A percentile compares a stretch with the other conserved stretches of the same genome.
Conservation (phyloP, 2,797 vertebrate species). For the Mus minutoides region DNA sequence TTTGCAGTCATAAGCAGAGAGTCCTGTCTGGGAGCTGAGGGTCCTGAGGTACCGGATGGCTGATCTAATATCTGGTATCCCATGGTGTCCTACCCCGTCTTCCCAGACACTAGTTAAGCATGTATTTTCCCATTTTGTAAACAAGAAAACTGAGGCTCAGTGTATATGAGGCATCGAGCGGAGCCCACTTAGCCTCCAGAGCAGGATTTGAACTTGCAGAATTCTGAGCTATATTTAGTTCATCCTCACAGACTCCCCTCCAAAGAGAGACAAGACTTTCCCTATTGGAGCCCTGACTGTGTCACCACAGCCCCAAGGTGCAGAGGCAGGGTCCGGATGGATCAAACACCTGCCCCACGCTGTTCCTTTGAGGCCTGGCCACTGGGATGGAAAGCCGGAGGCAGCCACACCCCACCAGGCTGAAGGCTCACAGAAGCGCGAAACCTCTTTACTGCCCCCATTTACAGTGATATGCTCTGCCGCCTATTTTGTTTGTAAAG, state of each 20-base stretch:
- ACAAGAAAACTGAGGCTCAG: background rate
- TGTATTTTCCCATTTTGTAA: background rate
- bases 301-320: background rate
- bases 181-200: background rate
- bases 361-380: background rate
- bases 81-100: fast-evolving
- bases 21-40: background rate
- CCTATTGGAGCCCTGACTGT: background rate
- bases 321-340: background rate
- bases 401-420: constrained; percentile 77
- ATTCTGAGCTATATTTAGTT: background rate
- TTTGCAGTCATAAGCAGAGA: background rate
- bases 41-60: fast-evolving
- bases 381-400: constrained; percentile 61
- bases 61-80: background rate
- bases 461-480: constrained; percentile 71
- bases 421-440: constrained; percentile 78
- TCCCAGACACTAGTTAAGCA: background rate
- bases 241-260: background rate
- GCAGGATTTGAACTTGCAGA: background rate
- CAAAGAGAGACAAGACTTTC: background rate
- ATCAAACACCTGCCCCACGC: background rate
- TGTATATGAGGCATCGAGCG: fast-evolving
- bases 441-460: constrained; percentile 81
- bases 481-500: constrained; percentile 77